phyloP scores from a whole-genome alignment of 2,797 vertebrate species.

The Nasua narica region DNA sequence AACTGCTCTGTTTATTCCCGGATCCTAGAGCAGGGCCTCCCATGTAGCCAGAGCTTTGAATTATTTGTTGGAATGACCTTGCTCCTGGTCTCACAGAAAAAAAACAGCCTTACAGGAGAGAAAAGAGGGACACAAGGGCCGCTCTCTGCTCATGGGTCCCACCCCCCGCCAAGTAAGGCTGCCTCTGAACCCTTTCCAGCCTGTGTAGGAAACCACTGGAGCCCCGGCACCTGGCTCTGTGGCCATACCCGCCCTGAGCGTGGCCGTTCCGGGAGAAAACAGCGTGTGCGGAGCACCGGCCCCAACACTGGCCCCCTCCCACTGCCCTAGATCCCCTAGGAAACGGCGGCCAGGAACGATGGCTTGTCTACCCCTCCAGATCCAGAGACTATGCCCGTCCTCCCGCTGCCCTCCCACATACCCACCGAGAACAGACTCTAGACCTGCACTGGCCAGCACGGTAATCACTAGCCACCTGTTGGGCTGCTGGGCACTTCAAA shows the following conservation, averaged over 20 bases:
- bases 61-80: neutral
- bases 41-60: neutral
- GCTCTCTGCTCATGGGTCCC: neutral
- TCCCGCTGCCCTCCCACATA: rapidly evolving
- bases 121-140: neutral
- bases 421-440: neutral
- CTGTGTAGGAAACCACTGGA: neutral
- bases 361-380: neutral
- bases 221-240: neutral
- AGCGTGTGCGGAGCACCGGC: neutral
- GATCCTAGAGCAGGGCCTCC: neutral
- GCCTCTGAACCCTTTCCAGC: neutral
- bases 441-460: neutral
- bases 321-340: neutral
- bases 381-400: neutral
- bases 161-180: no score
- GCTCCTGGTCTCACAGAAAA: neutral
- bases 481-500: neutral
- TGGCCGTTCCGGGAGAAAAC: neutral
- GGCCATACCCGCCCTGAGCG: neutral
- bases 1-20: neutral
- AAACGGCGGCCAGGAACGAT: neutral
- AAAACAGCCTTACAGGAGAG: neutral
- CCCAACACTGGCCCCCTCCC: no score
- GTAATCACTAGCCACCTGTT: neutral